These are phyloP conservation scores for Chloroceryle inda DNA, from an alignment of 2,797 vertebrate species.

Conservation along the genomic window DNA sequence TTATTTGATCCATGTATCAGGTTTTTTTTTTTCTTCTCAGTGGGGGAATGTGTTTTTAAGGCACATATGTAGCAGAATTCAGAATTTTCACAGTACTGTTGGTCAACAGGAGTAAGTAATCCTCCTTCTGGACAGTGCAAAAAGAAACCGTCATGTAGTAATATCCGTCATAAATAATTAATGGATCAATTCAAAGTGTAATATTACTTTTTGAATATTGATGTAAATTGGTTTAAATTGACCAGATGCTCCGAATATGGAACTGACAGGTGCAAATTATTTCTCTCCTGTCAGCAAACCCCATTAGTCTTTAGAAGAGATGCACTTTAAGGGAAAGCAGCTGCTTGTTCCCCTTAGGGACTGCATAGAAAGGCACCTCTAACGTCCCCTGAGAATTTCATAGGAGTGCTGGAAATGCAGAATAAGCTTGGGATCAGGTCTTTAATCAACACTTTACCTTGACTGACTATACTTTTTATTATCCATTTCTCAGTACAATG, in stretches of 20 bases:
- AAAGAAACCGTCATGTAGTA: not conserved
- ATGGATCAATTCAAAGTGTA: conserved; percentile 17
- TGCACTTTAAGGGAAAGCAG: conserved; percentile 30
- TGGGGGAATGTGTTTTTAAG: not conserved
- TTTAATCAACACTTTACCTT: conserved; percentile 29
- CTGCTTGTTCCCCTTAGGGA: not conserved
- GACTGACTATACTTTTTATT: not conserved
- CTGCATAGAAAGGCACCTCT: conserved; percentile 13
- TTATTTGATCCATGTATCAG: not conserved
- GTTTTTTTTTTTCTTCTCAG: not conserved
- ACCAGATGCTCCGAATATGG: conserved; percentile 60
- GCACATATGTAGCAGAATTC: not conserved
- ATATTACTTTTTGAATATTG: conserved; percentile 26
- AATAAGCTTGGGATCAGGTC: conserved; percentile 13
- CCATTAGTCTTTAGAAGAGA: conserved; percentile 12
- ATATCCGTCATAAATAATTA: not conserved
- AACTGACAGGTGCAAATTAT: conserved; percentile 52
- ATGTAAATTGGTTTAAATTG: conserved; percentile 54
- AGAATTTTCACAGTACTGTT: not conserved
- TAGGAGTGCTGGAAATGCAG: conserved; percentile 9
- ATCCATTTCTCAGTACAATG: not conserved
- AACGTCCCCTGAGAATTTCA: not conserved
- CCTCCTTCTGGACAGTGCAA: not conserved
- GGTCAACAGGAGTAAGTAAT: not conserved
- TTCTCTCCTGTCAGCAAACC: conserved; percentile 38